A percentile compares a stretch with the other conserved stretches of the same genome.
Conservation (phyloP, 2,797 vertebrate species). For the Spinus pinus region DNA sequence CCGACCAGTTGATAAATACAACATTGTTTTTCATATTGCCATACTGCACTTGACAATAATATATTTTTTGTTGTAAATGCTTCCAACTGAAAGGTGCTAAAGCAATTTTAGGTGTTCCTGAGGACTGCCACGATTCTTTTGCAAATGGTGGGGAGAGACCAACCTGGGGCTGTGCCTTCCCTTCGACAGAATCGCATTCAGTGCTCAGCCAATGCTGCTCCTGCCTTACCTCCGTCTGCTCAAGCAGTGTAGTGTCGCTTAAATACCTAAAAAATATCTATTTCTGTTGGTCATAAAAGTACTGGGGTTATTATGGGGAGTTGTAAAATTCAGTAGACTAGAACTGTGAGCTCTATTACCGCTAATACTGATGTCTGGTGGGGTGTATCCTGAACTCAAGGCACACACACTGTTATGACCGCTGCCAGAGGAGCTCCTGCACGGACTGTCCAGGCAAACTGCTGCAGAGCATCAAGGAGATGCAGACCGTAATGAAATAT, state of each 20-base stretch:
- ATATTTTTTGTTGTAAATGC: neutral
- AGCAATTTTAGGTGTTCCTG: neutral
- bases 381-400: neutral
- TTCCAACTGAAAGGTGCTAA: neutral
- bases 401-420: accelerated
- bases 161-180: accelerated
- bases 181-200: accelerated
- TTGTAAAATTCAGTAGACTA: neutral
- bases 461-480: neutral
- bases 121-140: neutral
- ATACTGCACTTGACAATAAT: accelerated
- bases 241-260: accelerated
- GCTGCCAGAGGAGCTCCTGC: neutral
- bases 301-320: neutral
- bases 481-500: accelerated
- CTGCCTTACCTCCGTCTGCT: neutral
- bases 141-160: accelerated
- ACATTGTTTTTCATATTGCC: neutral
- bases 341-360: neutral
- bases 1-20: neutral
- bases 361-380: neutral
- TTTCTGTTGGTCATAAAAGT: neutral
- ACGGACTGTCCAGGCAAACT: too few species aligned
- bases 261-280: neutral
- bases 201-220: accelerated